Percentiles rank a stretch among this genome's conserved stretches.
phyloP scores from a whole-genome alignment of 2,113 vertebrate species.

The Callaeas wilsoni region DNA sequence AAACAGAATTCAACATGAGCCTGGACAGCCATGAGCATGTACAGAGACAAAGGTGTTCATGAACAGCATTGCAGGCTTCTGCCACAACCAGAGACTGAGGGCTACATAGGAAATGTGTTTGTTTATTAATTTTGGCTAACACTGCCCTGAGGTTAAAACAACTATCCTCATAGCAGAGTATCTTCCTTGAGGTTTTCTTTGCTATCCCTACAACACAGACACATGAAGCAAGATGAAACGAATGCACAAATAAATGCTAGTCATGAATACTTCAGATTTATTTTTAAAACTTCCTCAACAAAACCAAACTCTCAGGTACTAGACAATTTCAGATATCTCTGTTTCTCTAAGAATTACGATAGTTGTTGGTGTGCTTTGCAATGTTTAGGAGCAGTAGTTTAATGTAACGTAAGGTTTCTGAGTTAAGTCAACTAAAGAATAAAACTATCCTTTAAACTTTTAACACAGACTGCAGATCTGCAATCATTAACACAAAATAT shows the following conservation, averaged over 20 bases:
- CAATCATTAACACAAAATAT: not conserved
- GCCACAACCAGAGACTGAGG: not conserved
- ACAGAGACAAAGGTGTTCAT: not conserved
- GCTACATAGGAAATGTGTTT: accelerated
- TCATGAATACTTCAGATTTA: not conserved
- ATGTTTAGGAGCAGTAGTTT: not conserved
- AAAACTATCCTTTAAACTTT: not conserved
- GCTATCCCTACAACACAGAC: not conserved
- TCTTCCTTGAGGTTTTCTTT: not conserved
- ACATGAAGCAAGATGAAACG: not conserved
- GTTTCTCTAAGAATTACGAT: not conserved
- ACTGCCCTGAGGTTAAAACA: not conserved
- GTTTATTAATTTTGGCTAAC: not conserved
- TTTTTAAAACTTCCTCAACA: not conserved
- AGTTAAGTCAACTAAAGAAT: not conserved
- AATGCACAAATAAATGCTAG: not conserved
- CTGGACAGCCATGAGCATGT: not conserved
- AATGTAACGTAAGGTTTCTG: not conserved
- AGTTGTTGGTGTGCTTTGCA: not conserved
- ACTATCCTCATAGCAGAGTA: not conserved
- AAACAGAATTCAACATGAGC: not conserved
- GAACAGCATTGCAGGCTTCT: not conserved
- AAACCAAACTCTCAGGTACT: not conserved
- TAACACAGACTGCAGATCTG: not conserved
- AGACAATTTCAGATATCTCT: not conserved